A percentile compares a stretch with the other conserved stretches of the same genome.
Conservation (phyloP, 2,888 invertebrate species). For the Druceiella hillmani region DNA sequence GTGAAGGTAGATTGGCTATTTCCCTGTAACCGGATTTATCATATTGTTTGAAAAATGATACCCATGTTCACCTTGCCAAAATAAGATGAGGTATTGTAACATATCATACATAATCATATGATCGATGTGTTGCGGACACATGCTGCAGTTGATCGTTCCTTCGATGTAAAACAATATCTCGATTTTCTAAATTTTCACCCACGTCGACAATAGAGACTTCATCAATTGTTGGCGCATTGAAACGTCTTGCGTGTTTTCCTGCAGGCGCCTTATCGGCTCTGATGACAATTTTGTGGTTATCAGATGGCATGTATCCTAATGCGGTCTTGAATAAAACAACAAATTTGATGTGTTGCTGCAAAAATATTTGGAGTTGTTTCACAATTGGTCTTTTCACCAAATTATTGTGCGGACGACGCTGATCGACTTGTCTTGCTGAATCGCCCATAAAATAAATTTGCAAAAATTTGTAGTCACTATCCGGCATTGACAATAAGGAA, state of each 20-base stretch:
- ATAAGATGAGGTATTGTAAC: too few relatives aligned
- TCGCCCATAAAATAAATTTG: slow-evolving; percentile 2
- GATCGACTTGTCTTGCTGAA: slow-evolving; percentile 2
- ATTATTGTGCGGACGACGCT: neutral
- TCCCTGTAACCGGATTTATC: too few relatives aligned
- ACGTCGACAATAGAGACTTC: slow-evolving; percentile 16
- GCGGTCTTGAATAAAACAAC: slow-evolving; percentile 27
- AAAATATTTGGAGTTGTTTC: slow-evolving; percentile 18
- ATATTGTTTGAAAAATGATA: too few relatives aligned
- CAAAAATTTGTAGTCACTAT: slow-evolving; percentile 10
- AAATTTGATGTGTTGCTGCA: slow-evolving; percentile 14
- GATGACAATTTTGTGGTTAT: too few relatives aligned
- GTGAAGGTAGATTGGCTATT: too few relatives aligned
- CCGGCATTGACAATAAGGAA: slow-evolving; percentile 6
- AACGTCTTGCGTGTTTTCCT: slow-evolving; percentile 25
- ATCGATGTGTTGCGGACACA: too few relatives aligned
- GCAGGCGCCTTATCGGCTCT: slow-evolving; percentile 14
- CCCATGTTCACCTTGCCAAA: too few relatives aligned
- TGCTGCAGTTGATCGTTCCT: too few relatives aligned
- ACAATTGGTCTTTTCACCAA: slow-evolving; percentile 22
- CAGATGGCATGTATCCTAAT: slow-evolving; percentile 24
- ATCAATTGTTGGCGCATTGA: slow-evolving; percentile 21
- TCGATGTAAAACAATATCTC: too few relatives aligned
- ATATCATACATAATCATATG: too few relatives aligned
- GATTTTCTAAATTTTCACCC: too few relatives aligned